phyloP scores from a whole-genome alignment of 2,113 vertebrate genomes.

The Spizaetus ornatus region DNA sequence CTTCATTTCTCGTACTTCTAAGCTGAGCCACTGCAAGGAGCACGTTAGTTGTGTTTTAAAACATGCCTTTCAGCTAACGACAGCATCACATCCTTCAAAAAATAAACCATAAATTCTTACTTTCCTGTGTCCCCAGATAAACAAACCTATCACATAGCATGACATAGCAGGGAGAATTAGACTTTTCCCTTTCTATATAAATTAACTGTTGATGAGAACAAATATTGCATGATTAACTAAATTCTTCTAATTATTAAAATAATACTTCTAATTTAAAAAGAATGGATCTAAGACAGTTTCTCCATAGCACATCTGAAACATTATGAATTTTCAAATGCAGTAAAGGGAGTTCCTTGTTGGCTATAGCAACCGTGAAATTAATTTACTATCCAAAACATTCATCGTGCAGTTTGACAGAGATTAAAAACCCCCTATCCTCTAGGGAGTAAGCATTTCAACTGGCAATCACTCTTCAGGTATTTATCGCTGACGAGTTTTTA shows the following conservation, averaged over 20 bases:
- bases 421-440: background rate
- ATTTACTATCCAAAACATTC: background rate
- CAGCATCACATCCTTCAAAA: background rate
- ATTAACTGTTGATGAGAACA: background rate
- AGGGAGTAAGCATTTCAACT: background rate
- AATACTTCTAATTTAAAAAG: background rate
- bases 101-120: background rate
- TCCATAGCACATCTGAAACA: background rate
- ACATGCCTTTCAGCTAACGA: background rate
- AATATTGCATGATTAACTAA: background rate
- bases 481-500: background rate
- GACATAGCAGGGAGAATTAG: background rate
- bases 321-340: background rate
- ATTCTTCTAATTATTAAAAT: background rate
- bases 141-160: background rate
- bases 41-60: background rate
- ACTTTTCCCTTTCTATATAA: background rate
- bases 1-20: background rate
- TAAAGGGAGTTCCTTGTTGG: background rate
- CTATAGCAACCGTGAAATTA: background rate
- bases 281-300: background rate
- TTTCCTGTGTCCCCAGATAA: background rate
- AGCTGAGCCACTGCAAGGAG: background rate
- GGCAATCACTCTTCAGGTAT: background rate
- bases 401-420: background rate